A percentile compares a stretch with the other conserved stretches of the same genome.
These are phyloP conservation scores for Crocallis elinguaria DNA, from an alignment of 2,888 invertebrate genomes.

Conservation along the genomic window DNA sequence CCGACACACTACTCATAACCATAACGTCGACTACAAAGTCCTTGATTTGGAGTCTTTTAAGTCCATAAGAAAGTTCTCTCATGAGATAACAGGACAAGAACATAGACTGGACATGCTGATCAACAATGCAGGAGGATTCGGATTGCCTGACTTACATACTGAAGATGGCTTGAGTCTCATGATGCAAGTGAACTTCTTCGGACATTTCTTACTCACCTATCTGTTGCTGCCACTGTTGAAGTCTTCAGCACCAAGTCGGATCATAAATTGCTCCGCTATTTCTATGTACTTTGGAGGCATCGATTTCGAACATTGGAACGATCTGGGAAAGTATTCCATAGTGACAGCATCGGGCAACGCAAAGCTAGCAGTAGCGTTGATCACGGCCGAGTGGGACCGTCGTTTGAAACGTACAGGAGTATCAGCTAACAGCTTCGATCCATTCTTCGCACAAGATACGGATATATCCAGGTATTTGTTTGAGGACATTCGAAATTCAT, in stretches of 20 bases:
- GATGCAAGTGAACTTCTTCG: constrained; percentile 90
- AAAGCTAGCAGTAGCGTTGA: constrained; percentile 87
- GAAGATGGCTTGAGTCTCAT: constrained; percentile 87
- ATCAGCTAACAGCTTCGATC: constrained; percentile 87
- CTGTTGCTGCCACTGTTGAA: constrained; percentile 84
- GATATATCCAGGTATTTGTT: constrained; percentile 57
- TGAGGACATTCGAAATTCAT: constrained; percentile 42
- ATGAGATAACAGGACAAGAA: constrained; percentile 82
- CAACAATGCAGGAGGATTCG: constrained; percentile 86
- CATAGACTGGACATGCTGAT: constrained; percentile 85
- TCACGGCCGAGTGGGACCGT: constrained; percentile 84
- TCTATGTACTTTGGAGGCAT: constrained; percentile 80
- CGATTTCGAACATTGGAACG: constrained; percentile 71
- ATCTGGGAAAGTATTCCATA: constrained; percentile 58
- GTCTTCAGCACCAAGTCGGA: constrained; percentile 83
- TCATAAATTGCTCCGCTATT: constrained; percentile 86
- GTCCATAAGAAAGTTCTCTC: constrained; percentile 86
- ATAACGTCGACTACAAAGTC: constrained; percentile 85
- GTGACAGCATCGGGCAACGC: constrained; percentile 62
- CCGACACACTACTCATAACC: constrained; percentile 87
- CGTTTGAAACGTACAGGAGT: constrained; percentile 84
- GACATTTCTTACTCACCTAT: constrained; percentile 89
- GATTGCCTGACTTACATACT: constrained; percentile 73
- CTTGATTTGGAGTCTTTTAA: constrained; percentile 80
- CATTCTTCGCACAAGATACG: constrained; percentile 66